Evolutionary conservation across 2,888 invertebrate species (phyloP), one percentile per base, ranked within the genome.

Genomic region (Trachelus tabidus): DNA sequence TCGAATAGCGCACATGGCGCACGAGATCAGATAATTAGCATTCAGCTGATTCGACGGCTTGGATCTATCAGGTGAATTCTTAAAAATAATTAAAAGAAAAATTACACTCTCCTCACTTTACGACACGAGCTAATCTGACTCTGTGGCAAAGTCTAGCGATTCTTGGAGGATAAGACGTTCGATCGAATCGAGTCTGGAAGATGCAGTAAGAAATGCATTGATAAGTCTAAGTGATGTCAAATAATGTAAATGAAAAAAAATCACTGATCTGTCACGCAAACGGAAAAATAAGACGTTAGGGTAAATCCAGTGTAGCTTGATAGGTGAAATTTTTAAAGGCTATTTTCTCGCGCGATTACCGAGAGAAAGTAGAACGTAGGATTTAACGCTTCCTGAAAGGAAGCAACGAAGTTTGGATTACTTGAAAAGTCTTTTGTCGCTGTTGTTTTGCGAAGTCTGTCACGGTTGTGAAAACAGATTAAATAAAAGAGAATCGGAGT

Each of bases 1-100:
- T 85, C 85, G 86, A 85, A 85, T 83, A 80, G 84, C 83, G 74
- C 37, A 85, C 78, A 77, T 75, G 73, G 75, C 73, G 68, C 79
- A 82, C 81, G 78, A 83, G 84, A 90, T 89, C 90, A 89, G 90
- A 89, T 90, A 89, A 90, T 90, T 90, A 89, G 89, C 88, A 88
- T 90, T 88, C 88, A 87, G 82, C 81, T 81, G 82, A 79, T 77
- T 80, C 78, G 84, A 84, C 82, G 81, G 83, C 79, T 81, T 77
- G 82, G 81, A 85, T 83, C 82, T 87, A 89, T 89, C 89, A 81
- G 82, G 82, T 85, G 83, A 83, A 89, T 89, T 87, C 83, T 82
- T 83, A 86, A 86, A 23, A 15, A 9, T 23, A 6, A 9, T 9
- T 2, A 9, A 23, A 23, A 56, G 6, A 56, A 56, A 6, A 40